Conservation (phyloP, 2,113 vertebrate genomes). For the Indicator indicator region DNA sequence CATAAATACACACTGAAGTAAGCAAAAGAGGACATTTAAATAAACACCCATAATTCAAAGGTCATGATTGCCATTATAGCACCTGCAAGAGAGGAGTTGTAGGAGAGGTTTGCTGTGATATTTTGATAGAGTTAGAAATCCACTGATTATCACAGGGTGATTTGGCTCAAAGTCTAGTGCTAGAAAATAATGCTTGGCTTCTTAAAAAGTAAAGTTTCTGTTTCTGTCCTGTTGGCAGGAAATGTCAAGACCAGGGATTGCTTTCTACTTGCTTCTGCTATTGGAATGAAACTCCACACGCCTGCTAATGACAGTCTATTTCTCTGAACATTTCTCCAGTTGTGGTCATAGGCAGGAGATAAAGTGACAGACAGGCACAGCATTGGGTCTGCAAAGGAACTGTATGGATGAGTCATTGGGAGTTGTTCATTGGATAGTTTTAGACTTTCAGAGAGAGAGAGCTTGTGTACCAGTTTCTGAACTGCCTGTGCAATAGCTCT, state of each 20-base stretch:
- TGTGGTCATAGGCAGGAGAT: background rate
- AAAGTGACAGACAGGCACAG: background rate
- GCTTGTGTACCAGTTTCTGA: background rate
- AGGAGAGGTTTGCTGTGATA: background rate
- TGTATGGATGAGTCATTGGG: background rate
- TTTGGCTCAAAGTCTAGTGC: background rate
- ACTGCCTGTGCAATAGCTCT: background rate
- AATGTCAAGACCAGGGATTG: conserved; percentile 34
- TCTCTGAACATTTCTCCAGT: background rate
- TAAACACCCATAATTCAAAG: background rate
- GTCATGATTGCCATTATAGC: background rate
- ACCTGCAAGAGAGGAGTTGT: background rate
- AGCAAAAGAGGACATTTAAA: background rate
- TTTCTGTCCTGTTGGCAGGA: background rate
- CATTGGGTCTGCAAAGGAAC: background rate
- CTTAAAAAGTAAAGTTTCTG: background rate
- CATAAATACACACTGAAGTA: background rate
- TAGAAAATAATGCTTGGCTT: background rate
- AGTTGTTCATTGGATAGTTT: background rate
- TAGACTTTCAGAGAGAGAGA: background rate
- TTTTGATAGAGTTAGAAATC: conserved; percentile 23
- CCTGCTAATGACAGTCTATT: background rate
- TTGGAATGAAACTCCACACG: background rate
- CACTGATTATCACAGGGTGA: background rate
- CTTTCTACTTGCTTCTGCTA: background rate